Evolutionary conservation across 1,140 invertebrate species (phyloP).

Genomic region (Trichonephila inaurata): DNA sequence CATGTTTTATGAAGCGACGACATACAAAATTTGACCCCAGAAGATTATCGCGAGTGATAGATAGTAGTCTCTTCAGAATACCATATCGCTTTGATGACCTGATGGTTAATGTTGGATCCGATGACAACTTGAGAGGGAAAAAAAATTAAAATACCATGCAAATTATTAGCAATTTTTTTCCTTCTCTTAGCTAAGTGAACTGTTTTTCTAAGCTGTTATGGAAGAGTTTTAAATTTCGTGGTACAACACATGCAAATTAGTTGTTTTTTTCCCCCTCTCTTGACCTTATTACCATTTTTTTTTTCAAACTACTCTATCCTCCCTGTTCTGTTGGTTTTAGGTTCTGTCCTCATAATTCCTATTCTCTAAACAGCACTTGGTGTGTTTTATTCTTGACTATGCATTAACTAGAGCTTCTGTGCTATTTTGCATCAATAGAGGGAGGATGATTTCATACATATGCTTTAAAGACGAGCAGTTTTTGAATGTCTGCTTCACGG

Average conservation of each 20-base stretch:
- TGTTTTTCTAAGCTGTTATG: slow-evolving; percentile 1
- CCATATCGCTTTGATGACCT: not conserved
- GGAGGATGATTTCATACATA: no score
- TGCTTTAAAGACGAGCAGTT: no score
- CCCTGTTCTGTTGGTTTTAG: not conserved
- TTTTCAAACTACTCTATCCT: not conserved
- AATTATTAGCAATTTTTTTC: not conserved
- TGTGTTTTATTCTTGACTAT: no score
- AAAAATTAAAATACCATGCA: not conserved
- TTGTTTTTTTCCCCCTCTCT: not conserved
- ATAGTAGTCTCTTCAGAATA: slow-evolving; percentile 5
- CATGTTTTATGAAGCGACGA: slow-evolving; percentile 20
- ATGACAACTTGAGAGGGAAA: not conserved
- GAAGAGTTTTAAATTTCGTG: slow-evolving; percentile 13
- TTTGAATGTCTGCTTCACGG: no score
- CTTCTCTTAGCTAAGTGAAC: not conserved
- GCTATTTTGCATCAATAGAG: no score
- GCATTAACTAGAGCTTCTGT: no score
- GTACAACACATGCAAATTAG: not conserved
- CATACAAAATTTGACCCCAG: slow-evolving; percentile 12
- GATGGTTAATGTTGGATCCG: not conserved
- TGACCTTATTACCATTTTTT: not conserved
- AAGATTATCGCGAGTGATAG: slow-evolving; percentile 6
- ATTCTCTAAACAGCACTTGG: no score
- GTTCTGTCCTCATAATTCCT: not conserved